A percentile compares a stretch with the other conserved stretches of the same genome.
Evolutionary conservation across 2,797 vertebrate species (phyloP).

Genomic region (Poecilia picta): DNA sequence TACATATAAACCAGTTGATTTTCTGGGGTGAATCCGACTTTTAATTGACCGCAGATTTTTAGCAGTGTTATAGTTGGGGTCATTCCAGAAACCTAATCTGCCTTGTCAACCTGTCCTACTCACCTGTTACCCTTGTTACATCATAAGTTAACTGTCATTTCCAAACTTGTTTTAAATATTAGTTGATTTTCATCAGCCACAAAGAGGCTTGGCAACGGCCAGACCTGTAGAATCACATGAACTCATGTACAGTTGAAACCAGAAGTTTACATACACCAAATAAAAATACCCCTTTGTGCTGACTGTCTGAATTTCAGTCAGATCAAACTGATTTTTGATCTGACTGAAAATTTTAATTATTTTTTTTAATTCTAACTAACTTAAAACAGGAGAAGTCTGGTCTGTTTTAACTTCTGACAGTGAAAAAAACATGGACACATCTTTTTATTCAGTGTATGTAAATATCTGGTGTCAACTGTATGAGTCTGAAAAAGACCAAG

Average conservation of each 20-base stretch:
- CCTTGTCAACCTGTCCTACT: background rate
- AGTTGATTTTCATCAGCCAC: background rate
- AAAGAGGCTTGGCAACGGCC: background rate
- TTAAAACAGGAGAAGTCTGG: background rate
- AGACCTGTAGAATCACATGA: background rate
- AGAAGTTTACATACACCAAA: background rate
- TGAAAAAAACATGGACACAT: background rate
- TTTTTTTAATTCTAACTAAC: background rate
- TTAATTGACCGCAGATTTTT: background rate
- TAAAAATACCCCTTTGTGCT: background rate
- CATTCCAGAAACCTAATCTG: background rate
- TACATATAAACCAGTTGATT: background rate
- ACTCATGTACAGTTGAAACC: background rate
- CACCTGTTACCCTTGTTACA: background rate
- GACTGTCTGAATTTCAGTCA: background rate
- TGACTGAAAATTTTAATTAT: no score
- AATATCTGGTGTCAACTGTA: background rate
- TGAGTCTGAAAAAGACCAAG: background rate
- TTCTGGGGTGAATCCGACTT: background rate
- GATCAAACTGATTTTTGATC: background rate
- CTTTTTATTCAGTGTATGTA: background rate
- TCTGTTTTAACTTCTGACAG: background rate
- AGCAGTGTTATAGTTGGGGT: background rate
- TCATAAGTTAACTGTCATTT: background rate
- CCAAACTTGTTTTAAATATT: background rate